Base-by-base conservation (phyloP, 2,113 vertebrate genomes). In the Tympanuchus pallidicinctus region DNA sequence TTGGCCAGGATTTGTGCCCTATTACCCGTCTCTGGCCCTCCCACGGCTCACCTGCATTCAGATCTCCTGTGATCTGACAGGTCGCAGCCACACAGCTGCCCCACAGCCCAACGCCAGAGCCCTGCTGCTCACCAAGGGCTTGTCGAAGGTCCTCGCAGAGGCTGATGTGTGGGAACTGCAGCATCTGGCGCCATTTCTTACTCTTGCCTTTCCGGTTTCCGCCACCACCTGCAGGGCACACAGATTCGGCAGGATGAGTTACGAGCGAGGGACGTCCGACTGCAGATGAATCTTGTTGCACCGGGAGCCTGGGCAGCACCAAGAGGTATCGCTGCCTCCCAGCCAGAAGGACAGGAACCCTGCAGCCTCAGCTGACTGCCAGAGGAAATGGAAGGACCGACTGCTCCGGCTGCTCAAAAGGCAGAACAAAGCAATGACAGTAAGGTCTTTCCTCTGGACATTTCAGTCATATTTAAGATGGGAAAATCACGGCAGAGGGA, bases 131-230 rank as follows among this genome's bases (percentile, higher is more conserved):
- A 99, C 99, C 99, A 5, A 98, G 97, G 78, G 65, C 98, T 71
- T 98, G 98, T 32, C 99, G 98, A 20, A 99, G 98, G 88, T 99
- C 99, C 92, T 99, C 99, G 5, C 99, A 99, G 92, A 98, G 96
- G 96, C 99, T 99, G 84, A 99, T 98, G 90, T 99, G 99, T 19
- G 99, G 99, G 47, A 99, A 99, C 97, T 99, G 99, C n/a, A 99
- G 98, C 99, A 99, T 99, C 98, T 99, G 99, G 85, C 99, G 98
- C 99, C 99, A 99, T 98, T 99, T 99, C 98, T 99, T 99, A 94
- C 99, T 99, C 94, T 99, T 99, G 95, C 99, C 99, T 97, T 99
- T 99, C 89, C 99, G 97, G 97, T 99, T 99, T 63, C 99, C 99
- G 0, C 98, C 99, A 8, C 99, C 99, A 94, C 99, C 99, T 99